These are phyloP conservation scores for Thaumetopoea pityocampa DNA, from an alignment of 1,140 invertebrate genomes.

Conservation along the genomic window DNA sequence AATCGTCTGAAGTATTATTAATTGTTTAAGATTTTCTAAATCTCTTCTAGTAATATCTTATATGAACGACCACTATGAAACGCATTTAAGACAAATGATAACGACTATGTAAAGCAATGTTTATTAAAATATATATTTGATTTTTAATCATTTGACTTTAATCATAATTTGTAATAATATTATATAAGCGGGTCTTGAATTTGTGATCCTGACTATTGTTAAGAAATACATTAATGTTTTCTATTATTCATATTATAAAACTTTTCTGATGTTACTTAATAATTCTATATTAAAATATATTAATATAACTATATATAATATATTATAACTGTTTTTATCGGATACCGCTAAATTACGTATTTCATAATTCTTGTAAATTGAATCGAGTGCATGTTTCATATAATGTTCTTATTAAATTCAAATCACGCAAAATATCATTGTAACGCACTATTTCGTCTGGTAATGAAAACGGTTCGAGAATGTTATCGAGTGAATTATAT, in stretches of 20 bases:
- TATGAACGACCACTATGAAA: slow-evolving; percentile 17
- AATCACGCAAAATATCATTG: slow-evolving; percentile 44
- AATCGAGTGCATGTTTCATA: slow-evolving; percentile 52
- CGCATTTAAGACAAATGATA: slow-evolving; percentile 6
- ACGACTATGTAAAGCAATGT: slow-evolving; percentile 11
- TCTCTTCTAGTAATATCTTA: slow-evolving; percentile 9
- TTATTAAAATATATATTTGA: slow-evolving; percentile 7
- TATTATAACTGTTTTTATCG: slow-evolving; percentile 40
- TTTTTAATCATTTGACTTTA: slow-evolving; percentile 24
- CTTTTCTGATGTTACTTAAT: slow-evolving; percentile 57
- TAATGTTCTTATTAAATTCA: slow-evolving; percentile 51
- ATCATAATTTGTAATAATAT: slow-evolving; percentile 20
- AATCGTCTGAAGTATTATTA: slow-evolving; percentile 6
- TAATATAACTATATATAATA: slow-evolving; percentile 39
- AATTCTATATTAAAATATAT: slow-evolving; percentile 48
- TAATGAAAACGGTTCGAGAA: slow-evolving; percentile 26
- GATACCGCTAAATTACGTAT: slow-evolving; percentile 44
- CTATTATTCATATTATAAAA: slow-evolving; percentile 63
- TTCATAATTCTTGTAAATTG: slow-evolving; percentile 51
- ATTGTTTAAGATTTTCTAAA: not conserved
- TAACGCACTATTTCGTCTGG: slow-evolving; percentile 55
- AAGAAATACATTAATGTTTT: slow-evolving; percentile 73
- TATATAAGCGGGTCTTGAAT: slow-evolving; percentile 46
- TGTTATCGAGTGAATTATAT: slow-evolving; percentile 33
- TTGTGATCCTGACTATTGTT: slow-evolving; percentile 64